Conservation (phyloP, 2,113 vertebrate species). For the Trichomycterus rosablanca region DNA sequence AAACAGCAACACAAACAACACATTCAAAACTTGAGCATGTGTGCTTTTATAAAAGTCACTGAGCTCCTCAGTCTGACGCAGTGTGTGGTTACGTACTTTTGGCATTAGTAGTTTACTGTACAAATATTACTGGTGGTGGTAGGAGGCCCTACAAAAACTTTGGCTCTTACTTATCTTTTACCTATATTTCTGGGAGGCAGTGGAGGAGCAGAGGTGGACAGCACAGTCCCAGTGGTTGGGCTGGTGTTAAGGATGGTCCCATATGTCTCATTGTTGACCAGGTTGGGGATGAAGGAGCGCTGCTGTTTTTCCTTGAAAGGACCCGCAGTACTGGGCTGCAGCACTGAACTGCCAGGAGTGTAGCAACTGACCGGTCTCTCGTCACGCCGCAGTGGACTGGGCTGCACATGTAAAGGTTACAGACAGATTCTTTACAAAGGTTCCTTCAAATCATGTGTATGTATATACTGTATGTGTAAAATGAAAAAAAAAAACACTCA, state of each 20-base stretch:
- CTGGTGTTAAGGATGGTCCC: constrained; percentile 83
- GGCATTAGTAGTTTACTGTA: too few relatives aligned
- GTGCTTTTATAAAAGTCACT: too few relatives aligned
- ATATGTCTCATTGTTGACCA: constrained; percentile 95
- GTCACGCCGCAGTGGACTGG: constrained; percentile 91
- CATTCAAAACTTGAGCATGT: too few relatives aligned
- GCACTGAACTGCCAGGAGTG: constrained; percentile 76
- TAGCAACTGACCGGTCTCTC: constrained; percentile 96
- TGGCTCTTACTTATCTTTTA: too few relatives aligned
- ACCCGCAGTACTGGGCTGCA: constrained; percentile 66
- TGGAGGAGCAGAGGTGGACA: constrained; percentile 76
- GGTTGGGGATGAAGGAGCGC: constrained; percentile 77
- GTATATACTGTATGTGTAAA: too few relatives aligned
- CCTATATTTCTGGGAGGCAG: constrained; percentile 88
- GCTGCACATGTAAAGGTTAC: constrained; percentile 63
- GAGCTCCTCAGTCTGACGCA: too few relatives aligned
- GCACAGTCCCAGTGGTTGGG: constrained; percentile 53
- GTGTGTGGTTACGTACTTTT: too few relatives aligned
- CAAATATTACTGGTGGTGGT: too few relatives aligned
- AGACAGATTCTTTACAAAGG: not conserved
- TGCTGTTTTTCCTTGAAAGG: constrained; percentile 88
- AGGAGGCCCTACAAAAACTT: too few relatives aligned
- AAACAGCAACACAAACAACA: too few relatives aligned
- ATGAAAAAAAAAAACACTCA: too few relatives aligned
- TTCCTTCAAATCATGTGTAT: too few relatives aligned